Conservation (phyloP, 2,113 vertebrate species). For the Tragelaphus scriptus region DNA sequence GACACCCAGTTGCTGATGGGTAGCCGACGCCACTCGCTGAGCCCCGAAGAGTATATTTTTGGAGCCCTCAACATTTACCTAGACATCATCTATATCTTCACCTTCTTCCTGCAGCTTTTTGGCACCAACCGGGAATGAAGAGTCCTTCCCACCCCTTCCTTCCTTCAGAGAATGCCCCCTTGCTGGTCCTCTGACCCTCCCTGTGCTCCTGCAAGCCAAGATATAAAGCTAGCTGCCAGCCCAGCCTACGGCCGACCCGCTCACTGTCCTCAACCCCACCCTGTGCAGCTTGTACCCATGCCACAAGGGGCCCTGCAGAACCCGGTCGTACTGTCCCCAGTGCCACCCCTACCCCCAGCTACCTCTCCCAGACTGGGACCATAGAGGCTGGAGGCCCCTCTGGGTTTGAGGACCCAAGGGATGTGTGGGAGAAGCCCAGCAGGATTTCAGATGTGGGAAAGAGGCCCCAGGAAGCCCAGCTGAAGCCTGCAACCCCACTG, state of each 20-base stretch:
- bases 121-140: slow-evolving; percentile 86
- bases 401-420: background rate
- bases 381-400: background rate
- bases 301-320: background rate
- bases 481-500: background rate
- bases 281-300: slow-evolving; percentile 68
- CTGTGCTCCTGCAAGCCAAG: slow-evolving; percentile 1
- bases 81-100: slow-evolving; percentile 95
- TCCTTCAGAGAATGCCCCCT: slow-evolving; percentile 44
- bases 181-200: background rate
- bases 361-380: background rate
- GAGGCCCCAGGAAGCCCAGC: background rate
- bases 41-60: slow-evolving; percentile 94
- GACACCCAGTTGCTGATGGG: slow-evolving; percentile 96
- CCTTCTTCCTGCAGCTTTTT: slow-evolving; percentile 93
- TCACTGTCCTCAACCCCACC: slow-evolving; percentile 41
- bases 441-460: background rate
- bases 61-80: slow-evolving; percentile 96
- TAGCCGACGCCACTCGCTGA: slow-evolving; percentile 88
- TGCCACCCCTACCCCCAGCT: background rate
- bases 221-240: slow-evolving; percentile 41
- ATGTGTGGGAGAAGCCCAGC: background rate
- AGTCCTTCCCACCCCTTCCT: background rate
- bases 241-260: slow-evolving; percentile 40
- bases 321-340: background rate